These are phyloP conservation scores for Fukomys damarensis DNA, from an alignment of 2,113 vertebrate genomes.

Conservation along the genomic window DNA sequence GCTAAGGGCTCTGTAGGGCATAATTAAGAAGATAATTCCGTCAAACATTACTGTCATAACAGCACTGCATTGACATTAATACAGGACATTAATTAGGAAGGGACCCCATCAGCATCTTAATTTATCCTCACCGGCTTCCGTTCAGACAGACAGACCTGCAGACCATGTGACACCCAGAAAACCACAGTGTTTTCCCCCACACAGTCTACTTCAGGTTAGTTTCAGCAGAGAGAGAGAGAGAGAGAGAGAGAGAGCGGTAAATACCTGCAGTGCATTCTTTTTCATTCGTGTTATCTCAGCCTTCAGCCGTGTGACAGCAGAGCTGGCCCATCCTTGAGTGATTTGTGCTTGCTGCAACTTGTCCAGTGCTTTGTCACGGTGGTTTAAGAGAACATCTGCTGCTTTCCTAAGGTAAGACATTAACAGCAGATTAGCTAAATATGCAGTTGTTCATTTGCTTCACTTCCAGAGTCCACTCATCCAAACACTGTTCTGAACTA, in stretches of 20 bases:
- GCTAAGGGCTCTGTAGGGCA: not conserved
- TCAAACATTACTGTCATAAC: not conserved
- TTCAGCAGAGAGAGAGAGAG: conserved; percentile 50
- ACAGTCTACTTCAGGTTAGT: conserved; percentile 30
- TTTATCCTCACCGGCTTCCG: not conserved
- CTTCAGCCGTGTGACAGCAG: conserved; percentile 79
- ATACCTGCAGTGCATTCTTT: conserved; percentile 85
- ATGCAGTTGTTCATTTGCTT: conserved; percentile 56
- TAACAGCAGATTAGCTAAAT: conserved; percentile 63
- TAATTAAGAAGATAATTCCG: not conserved
- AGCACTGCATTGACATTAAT: not conserved
- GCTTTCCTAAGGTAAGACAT: conserved; percentile 85
- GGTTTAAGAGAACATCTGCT: conserved; percentile 81
- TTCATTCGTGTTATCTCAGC: conserved; percentile 73
- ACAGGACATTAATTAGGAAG: not conserved
- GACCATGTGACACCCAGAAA: not conserved
- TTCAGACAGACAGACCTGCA: not conserved
- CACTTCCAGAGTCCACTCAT: conserved; percentile 46
- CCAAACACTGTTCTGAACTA: conserved; percentile 52
- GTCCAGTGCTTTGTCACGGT: conserved; percentile 80
- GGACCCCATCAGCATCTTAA: not conserved
- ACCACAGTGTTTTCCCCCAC: not conserved
- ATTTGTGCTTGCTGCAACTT: conserved; percentile 83
- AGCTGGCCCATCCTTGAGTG: conserved; percentile 82
- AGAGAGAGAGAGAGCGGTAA: conserved; percentile 35